Evolutionary conservation across 2,888 invertebrate genomes (phyloP).

Genomic region (Graphium colonna): DNA sequence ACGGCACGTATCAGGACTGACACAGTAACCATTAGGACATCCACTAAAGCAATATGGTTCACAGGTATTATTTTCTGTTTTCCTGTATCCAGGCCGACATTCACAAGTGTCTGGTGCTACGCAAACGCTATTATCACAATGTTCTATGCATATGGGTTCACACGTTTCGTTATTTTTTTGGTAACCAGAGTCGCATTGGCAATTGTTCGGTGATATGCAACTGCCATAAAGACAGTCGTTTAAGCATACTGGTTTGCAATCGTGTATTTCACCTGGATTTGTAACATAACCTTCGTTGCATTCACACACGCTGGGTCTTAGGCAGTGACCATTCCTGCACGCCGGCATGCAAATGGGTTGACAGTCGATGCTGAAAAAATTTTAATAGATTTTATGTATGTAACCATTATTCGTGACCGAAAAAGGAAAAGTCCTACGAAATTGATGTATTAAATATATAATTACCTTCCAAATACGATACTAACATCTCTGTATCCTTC

Average conservation of each 20-base stretch:
- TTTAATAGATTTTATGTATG: neutral
- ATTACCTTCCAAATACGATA: neutral
- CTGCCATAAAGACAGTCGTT: conserved; percentile 32
- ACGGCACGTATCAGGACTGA: conserved; percentile 35
- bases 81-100: conserved; percentile 60
- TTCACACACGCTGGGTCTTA: conserved; percentile 33
- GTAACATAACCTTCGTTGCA: conserved; percentile 33
- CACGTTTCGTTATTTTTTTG: conserved; percentile 35
- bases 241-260: conserved; percentile 31
- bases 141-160: conserved; percentile 54
- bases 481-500: conserved; percentile 6
- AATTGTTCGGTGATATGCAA: conserved; percentile 45
- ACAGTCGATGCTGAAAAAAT: conserved; percentile 32
- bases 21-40: conserved; percentile 37
- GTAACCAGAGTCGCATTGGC: conserved; percentile 46
- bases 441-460: neutral
- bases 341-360: conserved; percentile 40
- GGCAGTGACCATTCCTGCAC: conserved; percentile 42
- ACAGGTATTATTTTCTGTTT: conserved; percentile 34
- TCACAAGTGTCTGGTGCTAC: conserved; percentile 65
- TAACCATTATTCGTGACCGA: too few relatives aligned
- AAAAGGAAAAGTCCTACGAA: too few relatives aligned
- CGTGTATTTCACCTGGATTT: conserved; percentile 5
- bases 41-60: conserved; percentile 38
- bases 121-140: conserved; percentile 73